Evolutionary conservation across 1,140 invertebrate genomes (phyloP), one percentile per base, ranked within the genome.

Genomic region (Drosophila fuyamai): DNA sequence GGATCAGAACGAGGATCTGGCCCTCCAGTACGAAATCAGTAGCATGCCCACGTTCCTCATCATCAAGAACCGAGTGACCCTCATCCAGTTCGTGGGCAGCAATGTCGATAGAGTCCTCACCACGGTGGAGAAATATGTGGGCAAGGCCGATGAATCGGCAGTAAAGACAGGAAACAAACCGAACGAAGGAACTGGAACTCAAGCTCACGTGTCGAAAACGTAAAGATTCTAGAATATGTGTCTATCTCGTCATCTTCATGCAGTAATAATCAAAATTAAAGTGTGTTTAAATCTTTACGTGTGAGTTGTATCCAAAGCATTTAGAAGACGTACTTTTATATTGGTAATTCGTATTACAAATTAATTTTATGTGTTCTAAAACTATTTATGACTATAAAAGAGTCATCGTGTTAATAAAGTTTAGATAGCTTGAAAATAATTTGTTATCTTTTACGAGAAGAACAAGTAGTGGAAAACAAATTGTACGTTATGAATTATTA

Each of bases 31-130:
- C 92, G 94, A 96, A 65, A 95, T 99, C 72, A 94, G 93, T 62
- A 96, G 96, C 36, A 98, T 98, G 97, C 98, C 98, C 27, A 98
- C 98, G 0, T 98, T 98, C 92, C 92, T 98, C n/a, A 97, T 98
- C 88, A 94, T 98, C 61, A 98, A 97, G 93, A 95, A 95, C 71
- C 94, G 94, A 18, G 91, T 95, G 85, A 94, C 95, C 84, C 94
- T 97, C 7, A 94, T 95, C 10, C 94, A 94, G 57, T 96, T 98
- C 92, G 95, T 95, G 73, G 97, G 97, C 27, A 97, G 97, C 38
- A 97, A 96, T 90, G 93, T 94, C 38, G 95, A 96, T 4, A 86
- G 77, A 6, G 68, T 91, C 1, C 51, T 81, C 12, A 67, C 27
- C 13, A 97, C 96, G 90, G 93, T 98, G 13, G 94, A 94, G 81